Percentiles rank a stretch among this genome's conserved stretches.
phyloP scores from a whole-genome alignment of 2,888 invertebrate genomes.

The Creontiades dilutus region DNA sequence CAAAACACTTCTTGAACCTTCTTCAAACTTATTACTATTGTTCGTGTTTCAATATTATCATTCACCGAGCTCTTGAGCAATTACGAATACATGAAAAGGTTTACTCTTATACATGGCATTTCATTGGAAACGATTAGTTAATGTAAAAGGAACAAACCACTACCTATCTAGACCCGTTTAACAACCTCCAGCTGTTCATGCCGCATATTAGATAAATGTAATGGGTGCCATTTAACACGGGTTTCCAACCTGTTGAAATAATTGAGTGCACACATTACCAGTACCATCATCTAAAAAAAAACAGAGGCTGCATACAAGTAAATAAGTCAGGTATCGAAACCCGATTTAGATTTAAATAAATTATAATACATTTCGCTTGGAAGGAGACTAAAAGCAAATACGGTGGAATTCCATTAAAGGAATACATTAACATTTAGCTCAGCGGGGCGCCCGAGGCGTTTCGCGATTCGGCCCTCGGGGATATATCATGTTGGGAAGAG shows the following conservation, averaged over 20 bases:
- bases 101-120: not conserved
- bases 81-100: too few species aligned
- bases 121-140: not conserved
- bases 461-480: slow-evolving; percentile 19
- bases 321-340: slow-evolving; percentile 49
- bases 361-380: slow-evolving; percentile 48
- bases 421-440: slow-evolving; percentile 65
- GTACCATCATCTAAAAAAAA: slow-evolving; percentile 7
- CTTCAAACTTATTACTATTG: too few species aligned
- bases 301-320: slow-evolving; percentile 55
- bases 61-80: too few species aligned
- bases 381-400: slow-evolving; percentile 57
- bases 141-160: not conserved
- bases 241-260: slow-evolving; percentile 24
- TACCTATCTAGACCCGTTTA: not conserved
- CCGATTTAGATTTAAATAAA: slow-evolving; percentile 54
- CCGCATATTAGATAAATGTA: slow-evolving; percentile 20
- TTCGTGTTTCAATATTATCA: too few species aligned
- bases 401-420: slow-evolving; percentile 66
- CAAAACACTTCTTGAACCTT: too few species aligned
- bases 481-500: slow-evolving; percentile 26
- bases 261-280: slow-evolving; percentile 30
- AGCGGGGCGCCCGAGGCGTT: slow-evolving; percentile 41
- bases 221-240: slow-evolving; percentile 20
- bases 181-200: slow-evolving; percentile 15